These are phyloP conservation scores for Perca flavescens DNA, from an alignment of 2,113 vertebrate species.

Conservation along the genomic window DNA sequence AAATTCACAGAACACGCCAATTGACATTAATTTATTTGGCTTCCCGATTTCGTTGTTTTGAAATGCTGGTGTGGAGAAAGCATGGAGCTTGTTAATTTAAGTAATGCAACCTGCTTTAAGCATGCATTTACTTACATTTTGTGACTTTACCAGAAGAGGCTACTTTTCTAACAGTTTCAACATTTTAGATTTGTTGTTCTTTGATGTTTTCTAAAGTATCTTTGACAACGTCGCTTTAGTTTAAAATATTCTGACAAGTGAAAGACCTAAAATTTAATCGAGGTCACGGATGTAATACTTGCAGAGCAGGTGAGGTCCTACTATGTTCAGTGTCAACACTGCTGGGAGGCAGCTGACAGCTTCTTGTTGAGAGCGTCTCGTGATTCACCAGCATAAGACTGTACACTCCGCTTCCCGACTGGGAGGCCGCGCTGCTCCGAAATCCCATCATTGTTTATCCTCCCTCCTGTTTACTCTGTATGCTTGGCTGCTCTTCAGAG, in stretches of 20 bases:
- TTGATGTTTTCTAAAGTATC: neutral
- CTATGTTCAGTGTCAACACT: constrained; percentile 34
- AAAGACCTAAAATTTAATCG: neutral
- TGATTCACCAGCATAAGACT: constrained; percentile 20
- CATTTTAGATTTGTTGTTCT: neutral
- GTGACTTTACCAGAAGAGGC: neutral
- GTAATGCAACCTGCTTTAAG: no score
- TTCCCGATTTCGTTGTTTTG: no score
- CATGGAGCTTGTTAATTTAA: neutral
- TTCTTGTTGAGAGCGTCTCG: constrained; percentile 10
- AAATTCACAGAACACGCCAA: no score
- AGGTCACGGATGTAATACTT: neutral
- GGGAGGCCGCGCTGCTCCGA: constrained; percentile 12
- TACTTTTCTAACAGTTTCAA: neutral
- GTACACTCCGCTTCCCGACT: constrained; percentile 17
- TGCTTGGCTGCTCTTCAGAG: constrained; percentile 49
- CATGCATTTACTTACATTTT: neutral
- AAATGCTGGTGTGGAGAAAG: neutral
- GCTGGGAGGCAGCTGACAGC: constrained; percentile 16
- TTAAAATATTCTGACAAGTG: neutral
- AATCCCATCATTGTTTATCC: constrained; percentile 73
- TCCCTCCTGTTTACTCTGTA: constrained; percentile 59
- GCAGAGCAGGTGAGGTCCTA: constrained; percentile 2
- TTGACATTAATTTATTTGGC: no score
- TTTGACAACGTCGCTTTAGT: neutral